Percentiles rank a stretch among this genome's conserved stretches.
Evolutionary conservation across 2,113 vertebrate genomes (phyloP).

Genomic region (Gymnogyps californianus): DNA sequence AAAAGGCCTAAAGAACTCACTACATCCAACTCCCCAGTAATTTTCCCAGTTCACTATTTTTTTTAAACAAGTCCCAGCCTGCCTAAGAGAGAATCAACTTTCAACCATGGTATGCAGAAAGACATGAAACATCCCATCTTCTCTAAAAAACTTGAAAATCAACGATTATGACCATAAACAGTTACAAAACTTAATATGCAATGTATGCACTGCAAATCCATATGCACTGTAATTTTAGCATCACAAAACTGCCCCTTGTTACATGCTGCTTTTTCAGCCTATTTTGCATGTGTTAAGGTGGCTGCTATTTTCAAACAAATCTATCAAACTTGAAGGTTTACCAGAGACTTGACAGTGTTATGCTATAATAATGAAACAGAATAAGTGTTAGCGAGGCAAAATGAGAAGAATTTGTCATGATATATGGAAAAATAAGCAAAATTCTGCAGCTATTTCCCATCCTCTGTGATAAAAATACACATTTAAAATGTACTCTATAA

Average conservation of each 20-base stretch:
- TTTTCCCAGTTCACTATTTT: neutral
- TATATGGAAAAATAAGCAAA: neutral
- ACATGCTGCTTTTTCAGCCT: constrained; percentile 30
- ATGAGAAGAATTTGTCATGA: neutral
- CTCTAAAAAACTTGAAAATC: neutral
- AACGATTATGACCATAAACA: neutral
- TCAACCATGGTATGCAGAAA: neutral
- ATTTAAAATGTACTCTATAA: neutral
- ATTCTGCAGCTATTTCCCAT: neutral
- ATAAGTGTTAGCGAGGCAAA: neutral
- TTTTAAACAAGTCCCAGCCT: neutral
- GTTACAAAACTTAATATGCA: neutral
- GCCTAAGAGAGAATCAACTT: neutral
- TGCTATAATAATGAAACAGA: constrained; percentile 26
- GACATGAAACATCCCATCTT: neutral
- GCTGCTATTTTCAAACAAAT: constrained; percentile 55
- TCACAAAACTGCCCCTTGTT: constrained; percentile 41
- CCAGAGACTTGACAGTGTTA: constrained; percentile 32
- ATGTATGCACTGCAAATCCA: constrained; percentile 4
- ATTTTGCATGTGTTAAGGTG: constrained; percentile 46
- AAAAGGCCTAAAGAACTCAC: neutral
- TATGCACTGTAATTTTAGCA: constrained; percentile 50
- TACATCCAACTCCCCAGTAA: neutral
- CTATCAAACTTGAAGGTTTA: constrained; percentile 51
- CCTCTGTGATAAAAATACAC: neutral